These are phyloP conservation scores for Ruditapes philippinarum DNA, from an alignment of 1,140 invertebrate species.

Conservation along the genomic window DNA sequence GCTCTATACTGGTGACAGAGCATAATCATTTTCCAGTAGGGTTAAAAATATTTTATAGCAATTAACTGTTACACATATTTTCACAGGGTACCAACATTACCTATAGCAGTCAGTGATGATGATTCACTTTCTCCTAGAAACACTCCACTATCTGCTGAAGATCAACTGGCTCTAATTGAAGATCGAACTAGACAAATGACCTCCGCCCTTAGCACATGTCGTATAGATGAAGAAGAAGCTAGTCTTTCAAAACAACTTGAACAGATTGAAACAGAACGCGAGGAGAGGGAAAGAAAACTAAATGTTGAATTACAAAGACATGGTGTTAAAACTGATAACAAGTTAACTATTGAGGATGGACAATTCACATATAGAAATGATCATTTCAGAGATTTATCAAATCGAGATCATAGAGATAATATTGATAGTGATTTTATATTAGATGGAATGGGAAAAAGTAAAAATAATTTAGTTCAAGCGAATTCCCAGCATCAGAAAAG, in stretches of 20 bases:
- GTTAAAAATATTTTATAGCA: too few relatives aligned
- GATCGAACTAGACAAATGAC: conserved; percentile 22
- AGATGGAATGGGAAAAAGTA: neutral
- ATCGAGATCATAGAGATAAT: conserved; percentile 52
- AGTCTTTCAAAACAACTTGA: conserved; percentile 32
- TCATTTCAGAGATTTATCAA: conserved; percentile 55
- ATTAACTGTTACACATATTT: too few relatives aligned
- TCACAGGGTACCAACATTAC: conserved; percentile 10
- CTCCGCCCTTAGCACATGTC: conserved; percentile 38
- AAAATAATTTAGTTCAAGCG: conserved; percentile 3
- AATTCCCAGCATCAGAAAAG: conserved; percentile 8
- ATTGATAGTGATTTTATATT: conserved; percentile 49
- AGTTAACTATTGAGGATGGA: conserved; percentile 36
- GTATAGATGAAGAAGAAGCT: conserved; percentile 1
- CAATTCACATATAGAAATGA: conserved; percentile 58
- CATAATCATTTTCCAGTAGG: too few relatives aligned
- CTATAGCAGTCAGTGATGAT: conserved; percentile 4
- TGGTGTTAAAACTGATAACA: neutral
- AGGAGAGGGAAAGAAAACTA: conserved; percentile 11
- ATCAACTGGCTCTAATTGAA: conserved; percentile 27
- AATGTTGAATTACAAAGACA: conserved; percentile 21
- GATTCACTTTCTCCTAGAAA: conserved; percentile 14
- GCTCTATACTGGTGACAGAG: too few relatives aligned
- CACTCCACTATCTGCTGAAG: conserved; percentile 25
- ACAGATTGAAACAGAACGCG: conserved; percentile 11